Evolutionary conservation across 2,888 invertebrate species (phyloP).

Genomic region (Drosophila nr. fundita): DNA sequence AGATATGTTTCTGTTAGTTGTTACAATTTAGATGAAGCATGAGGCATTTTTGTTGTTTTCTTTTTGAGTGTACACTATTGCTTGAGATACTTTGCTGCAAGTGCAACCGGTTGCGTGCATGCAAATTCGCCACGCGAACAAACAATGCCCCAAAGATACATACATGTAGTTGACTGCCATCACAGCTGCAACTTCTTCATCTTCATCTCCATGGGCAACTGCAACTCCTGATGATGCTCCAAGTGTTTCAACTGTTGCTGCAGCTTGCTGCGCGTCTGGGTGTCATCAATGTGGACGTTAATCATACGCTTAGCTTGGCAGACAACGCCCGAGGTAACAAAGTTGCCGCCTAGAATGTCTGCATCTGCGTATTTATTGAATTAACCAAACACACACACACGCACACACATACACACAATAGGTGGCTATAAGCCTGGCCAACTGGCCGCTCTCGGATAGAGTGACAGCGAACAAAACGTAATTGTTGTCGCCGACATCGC

Average conservation of each 20-base stretch:
- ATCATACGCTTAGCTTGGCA: constrained; percentile 77
- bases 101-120: constrained; percentile 75
- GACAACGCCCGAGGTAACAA: constrained; percentile 63
- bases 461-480: constrained; percentile 65
- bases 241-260: constrained; percentile 3
- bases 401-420: neutral
- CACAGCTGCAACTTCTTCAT: constrained; percentile 42
- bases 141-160: constrained; percentile 57
- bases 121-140: constrained; percentile 76
- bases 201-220: constrained; percentile 9
- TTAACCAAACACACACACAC: constrained; percentile 49
- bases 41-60: neutral
- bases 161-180: constrained; percentile 2
- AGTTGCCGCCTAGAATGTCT: constrained; percentile 65
- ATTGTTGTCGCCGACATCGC: constrained; percentile 68
- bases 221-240: neutral
- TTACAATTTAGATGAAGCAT: neutral
- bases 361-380: constrained; percentile 68
- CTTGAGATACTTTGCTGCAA: constrained; percentile 2
- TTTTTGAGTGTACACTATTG: constrained; percentile 1
- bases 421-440: constrained; percentile 16
- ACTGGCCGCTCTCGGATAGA: constrained; percentile 7
- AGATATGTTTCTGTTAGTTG: neutral
- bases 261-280: constrained; percentile 31
- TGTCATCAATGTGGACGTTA: constrained; percentile 80